Evolutionary conservation across 2,113 vertebrate species (phyloP), one percentile per base, ranked within the genome.

Genomic region (Triplophysa tibetana): DNA sequence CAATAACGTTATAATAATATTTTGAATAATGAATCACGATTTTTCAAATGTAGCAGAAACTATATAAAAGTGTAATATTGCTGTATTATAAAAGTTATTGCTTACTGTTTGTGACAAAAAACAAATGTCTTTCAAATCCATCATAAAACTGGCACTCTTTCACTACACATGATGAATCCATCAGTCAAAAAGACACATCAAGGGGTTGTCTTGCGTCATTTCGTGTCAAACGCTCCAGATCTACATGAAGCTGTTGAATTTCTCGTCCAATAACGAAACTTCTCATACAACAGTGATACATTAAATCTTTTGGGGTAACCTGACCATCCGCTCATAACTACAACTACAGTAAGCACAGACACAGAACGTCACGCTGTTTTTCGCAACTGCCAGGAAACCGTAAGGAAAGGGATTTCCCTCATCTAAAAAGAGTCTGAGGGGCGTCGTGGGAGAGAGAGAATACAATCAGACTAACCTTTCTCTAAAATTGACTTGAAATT

Each of bases 361-460:
- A 21, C 2, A 2, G 58, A 26, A 56, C 26, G 60, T 13, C 16
- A 5, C 50, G 16, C 26, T 54, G 0, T 11, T 63, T 75, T 26
- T 65, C 62, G 62, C 62, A 65, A 77, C 17, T 77, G 75, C 75
- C 75, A 77, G 75, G 61, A 77, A 77, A 38, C 62, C 3, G 45
- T 52, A 41, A 50, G 50, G 45, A 33, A 13, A 54, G 75, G 75
- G 75, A 65, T 65, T 77, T 77, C 75, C 75, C 75, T 76, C 3
- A 21, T 8, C 70, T 61, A 61, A 43, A 60, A 73, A 74, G 33
- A 23, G 14, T 10, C 21, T 29, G 41, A 63, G 73, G 73, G 73
- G 58, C 23, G 73, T 45, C 8, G n/a, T n/a, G 56, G n/a, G 56
- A 61, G 54, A 16, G 54, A 58, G 54, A 58, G 54, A 21, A 10